phyloP scores from a whole-genome alignment of 2,888 invertebrate species.

The Cataglyphis albicans region DNA sequence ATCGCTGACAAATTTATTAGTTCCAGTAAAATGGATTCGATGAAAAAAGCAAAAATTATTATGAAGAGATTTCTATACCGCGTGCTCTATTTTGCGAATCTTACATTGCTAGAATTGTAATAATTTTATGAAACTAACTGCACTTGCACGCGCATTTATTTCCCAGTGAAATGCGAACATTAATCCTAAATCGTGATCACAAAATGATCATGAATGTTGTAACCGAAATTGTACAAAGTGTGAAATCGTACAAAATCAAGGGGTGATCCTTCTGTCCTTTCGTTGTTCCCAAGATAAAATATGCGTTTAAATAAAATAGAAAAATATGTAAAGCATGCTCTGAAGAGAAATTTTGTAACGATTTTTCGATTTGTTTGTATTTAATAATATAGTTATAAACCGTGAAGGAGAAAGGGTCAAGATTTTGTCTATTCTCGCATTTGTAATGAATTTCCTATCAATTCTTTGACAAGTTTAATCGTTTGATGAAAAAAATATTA shows the following conservation, averaged over 20 bases:
- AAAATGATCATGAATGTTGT: constrained; percentile 22
- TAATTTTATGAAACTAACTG: constrained; percentile 31
- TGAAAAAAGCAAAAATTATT: not conserved
- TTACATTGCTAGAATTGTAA: not conserved
- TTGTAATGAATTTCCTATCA: constrained; percentile 49
- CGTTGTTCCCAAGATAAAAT: constrained; percentile 10
- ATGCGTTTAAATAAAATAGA: not conserved
- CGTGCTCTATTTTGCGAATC: constrained; percentile 8
- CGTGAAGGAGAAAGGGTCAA: constrained; percentile 34
- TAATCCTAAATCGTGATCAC: constrained; percentile 25
- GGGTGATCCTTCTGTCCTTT: constrained; percentile 22
- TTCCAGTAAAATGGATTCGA: not conserved
- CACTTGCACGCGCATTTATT: constrained; percentile 49
- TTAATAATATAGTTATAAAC: constrained; percentile 20
- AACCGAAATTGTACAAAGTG: constrained; percentile 49
- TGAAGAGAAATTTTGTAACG: constrained; percentile 62
- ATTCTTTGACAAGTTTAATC: constrained; percentile 18
- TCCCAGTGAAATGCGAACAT: constrained; percentile 49
- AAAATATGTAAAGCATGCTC: constrained; percentile 43
- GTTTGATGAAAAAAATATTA: not conserved
- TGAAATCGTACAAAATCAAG: constrained; percentile 41
- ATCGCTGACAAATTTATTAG: constrained; percentile 8
- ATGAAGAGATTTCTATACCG: constrained; percentile 2
- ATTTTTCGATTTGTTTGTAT: constrained; percentile 38
- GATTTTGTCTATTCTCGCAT: constrained; percentile 45